phyloP scores from a whole-genome alignment of 2,113 vertebrate species.

The Pardalotus punctatus region DNA sequence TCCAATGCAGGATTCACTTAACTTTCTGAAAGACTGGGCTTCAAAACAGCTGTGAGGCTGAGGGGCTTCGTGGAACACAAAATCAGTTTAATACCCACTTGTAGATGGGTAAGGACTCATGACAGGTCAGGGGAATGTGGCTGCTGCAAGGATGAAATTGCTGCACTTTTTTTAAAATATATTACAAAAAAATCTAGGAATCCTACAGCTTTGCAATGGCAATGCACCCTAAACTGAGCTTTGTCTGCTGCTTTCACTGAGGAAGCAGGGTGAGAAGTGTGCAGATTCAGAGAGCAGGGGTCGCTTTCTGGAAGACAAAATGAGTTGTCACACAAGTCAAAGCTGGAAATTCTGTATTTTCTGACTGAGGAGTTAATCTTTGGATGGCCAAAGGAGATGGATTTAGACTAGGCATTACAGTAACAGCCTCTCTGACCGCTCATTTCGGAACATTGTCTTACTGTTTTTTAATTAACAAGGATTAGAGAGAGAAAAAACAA shows the following conservation, averaged over 20 bases:
- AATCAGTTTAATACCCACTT: not conserved
- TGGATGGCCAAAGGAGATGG: not conserved
- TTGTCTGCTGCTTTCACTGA: not conserved
- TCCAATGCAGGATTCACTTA: not conserved
- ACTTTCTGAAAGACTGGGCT: not conserved
- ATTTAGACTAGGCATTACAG: not conserved
- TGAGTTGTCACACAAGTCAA: not conserved
- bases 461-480: not conserved
- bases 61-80: accelerated
- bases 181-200: not conserved
- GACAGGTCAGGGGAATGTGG: too few relatives aligned
- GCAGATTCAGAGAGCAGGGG: not conserved
- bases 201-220: not conserved
- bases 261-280: not conserved
- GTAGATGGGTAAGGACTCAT: not conserved
- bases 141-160: not conserved
- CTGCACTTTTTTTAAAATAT: not conserved
- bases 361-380: not conserved
- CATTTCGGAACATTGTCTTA: not conserved
- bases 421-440: not conserved
- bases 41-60: not conserved
- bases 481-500: not conserved
- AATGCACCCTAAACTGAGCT: not conserved
- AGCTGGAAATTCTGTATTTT: not conserved
- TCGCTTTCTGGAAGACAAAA: not conserved